Base-by-base conservation (phyloP, 2,797 vertebrate genomes). In the Enteromius paludinosus region DNA sequence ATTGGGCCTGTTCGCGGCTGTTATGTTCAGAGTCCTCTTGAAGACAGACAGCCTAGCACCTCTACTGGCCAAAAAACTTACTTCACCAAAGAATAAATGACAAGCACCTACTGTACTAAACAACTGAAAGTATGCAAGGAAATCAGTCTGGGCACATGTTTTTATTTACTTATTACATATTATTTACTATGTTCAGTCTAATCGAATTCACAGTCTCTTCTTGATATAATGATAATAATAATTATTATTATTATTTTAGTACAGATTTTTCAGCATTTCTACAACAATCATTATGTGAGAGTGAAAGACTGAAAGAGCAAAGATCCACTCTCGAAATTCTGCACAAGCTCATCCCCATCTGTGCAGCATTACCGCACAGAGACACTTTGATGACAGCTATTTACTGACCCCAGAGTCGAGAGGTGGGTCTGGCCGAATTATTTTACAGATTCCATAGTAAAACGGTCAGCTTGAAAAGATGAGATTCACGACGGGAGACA, bases 401-500 rank as follows among this genome's bases (percentile, higher is more conserved):
- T 94, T 94, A 94, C 90, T 86, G 86, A 89, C 74, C 74, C 83
- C 82, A 70, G 56, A 74, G 54, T 45, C 18, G 77, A 85, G 77
- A 81, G 82, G 82, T 86, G 76, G 85, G 64, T 79, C 82, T 61
- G 82, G 86, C 79, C 80, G 86, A 88, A 88, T 92, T 91, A 89
- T 91, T 94, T 94, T 92, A 93, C 90, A 90, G 90, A 93, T 91
- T 88, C 90, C 35, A 82, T 89, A 89, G 87, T 94, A 91, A 93
- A 95, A 94, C 88, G 86, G 92, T 93, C 92, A 94, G 90, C 93
- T 91, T 91, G 88, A 92, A 94, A 94, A 93, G 93, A 92, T 92
- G 92, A 90, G 88, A 87, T 90, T 88, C 90, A 87, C 90, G 86
- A 87, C 90, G 84, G 89, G 87, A 84, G 87, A 87, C 87, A 84